Evolutionary conservation across 2,113 vertebrate genomes (phyloP).

Genomic region (Thinocorus orbignyianus): DNA sequence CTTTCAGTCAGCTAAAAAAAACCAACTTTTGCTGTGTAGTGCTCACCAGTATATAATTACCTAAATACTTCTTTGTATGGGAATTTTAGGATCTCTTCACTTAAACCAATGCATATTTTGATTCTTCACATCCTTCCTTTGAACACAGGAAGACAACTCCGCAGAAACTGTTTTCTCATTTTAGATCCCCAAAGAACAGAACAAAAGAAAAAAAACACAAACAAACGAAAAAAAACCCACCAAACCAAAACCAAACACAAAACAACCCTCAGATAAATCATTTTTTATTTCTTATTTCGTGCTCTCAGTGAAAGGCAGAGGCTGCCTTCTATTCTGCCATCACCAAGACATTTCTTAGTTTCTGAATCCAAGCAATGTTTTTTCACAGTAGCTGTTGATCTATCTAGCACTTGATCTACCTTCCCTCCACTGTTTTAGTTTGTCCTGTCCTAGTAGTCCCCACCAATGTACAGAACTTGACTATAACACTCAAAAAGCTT

Average conservation of each 20-base stretch:
- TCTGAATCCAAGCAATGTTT: neutral
- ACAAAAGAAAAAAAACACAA: neutral
- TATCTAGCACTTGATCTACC: neutral
- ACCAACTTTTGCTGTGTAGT: neutral
- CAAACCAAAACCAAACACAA: neutral
- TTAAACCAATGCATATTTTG: neutral
- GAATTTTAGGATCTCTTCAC: neutral
- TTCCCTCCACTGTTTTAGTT: neutral
- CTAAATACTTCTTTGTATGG: neutral
- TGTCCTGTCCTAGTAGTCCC: neutral
- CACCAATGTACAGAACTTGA: neutral
- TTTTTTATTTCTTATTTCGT: neutral
- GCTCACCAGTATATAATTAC: neutral
- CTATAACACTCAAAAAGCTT: neutral
- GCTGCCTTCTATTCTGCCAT: neutral
- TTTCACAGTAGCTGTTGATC: neutral
- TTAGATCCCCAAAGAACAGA: neutral
- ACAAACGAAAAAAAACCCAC: neutral
- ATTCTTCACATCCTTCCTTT: neutral
- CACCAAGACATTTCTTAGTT: neutral
- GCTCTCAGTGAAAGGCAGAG: neutral
- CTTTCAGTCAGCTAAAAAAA: neutral
- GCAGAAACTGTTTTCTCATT: neutral
- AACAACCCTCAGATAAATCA: neutral
- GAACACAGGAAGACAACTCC: neutral